Base-by-base conservation (phyloP, 2,797 vertebrate genomes). In the Anguilla megastoma region DNA sequence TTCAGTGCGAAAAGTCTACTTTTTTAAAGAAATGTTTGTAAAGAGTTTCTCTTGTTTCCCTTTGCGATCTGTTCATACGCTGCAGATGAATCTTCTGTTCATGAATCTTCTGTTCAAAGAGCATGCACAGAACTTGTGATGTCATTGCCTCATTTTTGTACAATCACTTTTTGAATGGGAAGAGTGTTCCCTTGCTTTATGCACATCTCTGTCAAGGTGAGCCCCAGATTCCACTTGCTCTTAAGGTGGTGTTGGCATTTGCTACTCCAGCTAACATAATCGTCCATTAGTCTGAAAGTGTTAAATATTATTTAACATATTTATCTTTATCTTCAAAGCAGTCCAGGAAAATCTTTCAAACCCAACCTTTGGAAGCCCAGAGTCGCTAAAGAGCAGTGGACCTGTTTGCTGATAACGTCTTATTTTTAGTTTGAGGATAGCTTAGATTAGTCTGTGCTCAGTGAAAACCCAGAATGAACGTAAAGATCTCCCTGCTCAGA, bases 321-420 rank as follows among this genome's bases (percentile, higher is more conserved):
- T 88, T 88, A 90, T 33, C 76, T n/a, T 92, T 87, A 33, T 85
- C 86, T 85, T 54, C 3, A 54, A 33, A 85, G 88, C 91, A 89
- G 90, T 89, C 14, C 14, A 66, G 24, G 33, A 41, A 82, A 74
- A 84, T 87, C 60, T 36, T 66, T 27, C 84, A 48, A 52, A 83
- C 86, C 86, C 87, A 66, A 82, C 88, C 89, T 90, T 88, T 48
- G 91, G 85, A 88, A 90, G 88, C 89, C 79, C 69, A 66, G 24
- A 5, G 33, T 41, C 24, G 12, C 27, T 3, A 36, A 36, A 83
- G 71, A 63, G 69, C 88, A 36, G 85, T 86, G 88, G 66, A 89
- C 30, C 88, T 79, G 86, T 92, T 48, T 45, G 36, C 18, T 48
- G 36, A 80, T 7, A 48, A 5, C 3, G 21, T 80, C 1, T 80